Conservation (phyloP, 2,888 invertebrate species). For the Ophioninae sp. region DNA sequence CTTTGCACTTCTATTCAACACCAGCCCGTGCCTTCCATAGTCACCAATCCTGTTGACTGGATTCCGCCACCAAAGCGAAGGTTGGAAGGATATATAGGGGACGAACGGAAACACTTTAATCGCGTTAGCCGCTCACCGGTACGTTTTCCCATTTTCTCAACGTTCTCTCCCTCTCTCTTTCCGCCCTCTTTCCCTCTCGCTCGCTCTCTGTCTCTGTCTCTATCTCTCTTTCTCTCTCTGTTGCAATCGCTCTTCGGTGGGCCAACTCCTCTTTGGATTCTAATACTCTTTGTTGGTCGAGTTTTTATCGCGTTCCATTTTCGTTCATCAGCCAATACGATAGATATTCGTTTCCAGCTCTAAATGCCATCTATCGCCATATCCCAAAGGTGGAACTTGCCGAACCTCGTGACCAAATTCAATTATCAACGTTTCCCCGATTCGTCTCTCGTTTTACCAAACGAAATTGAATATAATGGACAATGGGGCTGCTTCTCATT, state of each 20-base stretch:
- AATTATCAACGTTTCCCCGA: not conserved
- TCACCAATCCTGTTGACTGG: conserved; percentile 19
- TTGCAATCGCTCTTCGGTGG: conserved; percentile 7
- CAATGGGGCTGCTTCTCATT: not conserved
- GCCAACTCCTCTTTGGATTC: conserved; percentile 30
- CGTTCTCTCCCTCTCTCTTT: conserved; percentile 1
- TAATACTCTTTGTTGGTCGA: conserved; percentile 41
- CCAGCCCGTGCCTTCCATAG: conserved; percentile 5
- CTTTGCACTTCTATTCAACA: conserved; percentile 21
- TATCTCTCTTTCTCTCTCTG: not conserved
- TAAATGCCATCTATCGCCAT: conserved; percentile 1
- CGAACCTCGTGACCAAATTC: not conserved
- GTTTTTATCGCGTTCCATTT: conserved; percentile 42
- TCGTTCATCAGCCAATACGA: conserved; percentile 33
- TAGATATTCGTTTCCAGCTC: conserved; percentile 33
- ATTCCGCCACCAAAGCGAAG: conserved; percentile 3
- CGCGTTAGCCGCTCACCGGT: conserved; percentile 59
- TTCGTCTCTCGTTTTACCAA: not conserved
- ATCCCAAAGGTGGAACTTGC: not conserved
- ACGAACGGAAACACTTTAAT: conserved; percentile 64
- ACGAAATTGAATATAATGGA: not conserved
- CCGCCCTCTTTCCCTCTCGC: conserved; percentile 21
- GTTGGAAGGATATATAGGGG: conserved; percentile 29
- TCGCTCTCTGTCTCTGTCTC: conserved; percentile 19
- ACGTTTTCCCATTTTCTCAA: conserved; percentile 56